These are phyloP conservation scores for Protobothrops mucrosquamatus DNA, from an alignment of 2,113 vertebrate species.

Conservation along the genomic window DNA sequence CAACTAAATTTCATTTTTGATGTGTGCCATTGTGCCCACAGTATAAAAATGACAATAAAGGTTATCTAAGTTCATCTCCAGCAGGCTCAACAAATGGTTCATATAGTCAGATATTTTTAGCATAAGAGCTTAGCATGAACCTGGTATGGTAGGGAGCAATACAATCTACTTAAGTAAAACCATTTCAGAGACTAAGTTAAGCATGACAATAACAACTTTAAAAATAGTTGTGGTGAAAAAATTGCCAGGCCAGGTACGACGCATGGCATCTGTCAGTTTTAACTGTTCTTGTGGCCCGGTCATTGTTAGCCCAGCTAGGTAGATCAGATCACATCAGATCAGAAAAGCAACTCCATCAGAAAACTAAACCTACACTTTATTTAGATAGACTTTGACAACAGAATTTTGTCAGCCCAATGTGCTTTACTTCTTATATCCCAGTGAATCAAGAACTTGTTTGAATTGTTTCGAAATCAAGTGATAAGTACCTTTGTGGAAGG, in stretches of 20 bases:
- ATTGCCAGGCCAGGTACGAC: not conserved
- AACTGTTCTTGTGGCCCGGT: not conserved
- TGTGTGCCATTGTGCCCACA: no score
- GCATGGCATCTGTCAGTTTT: not conserved
- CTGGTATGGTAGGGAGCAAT: not conserved
- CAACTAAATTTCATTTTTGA: no score
- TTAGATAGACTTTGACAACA: not conserved
- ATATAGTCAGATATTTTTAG: not conserved
- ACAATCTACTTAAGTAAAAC: not conserved
- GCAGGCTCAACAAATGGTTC: not conserved
- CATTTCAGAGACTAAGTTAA: not conserved
- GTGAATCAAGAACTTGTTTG: not conserved
- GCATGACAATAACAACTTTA: not conserved
- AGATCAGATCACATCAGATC: not conserved
- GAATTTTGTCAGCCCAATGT: not conserved
- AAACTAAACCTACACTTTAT: not conserved
- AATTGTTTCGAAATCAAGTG: not conserved
- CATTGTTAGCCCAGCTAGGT: not conserved
- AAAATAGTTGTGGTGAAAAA: not conserved
- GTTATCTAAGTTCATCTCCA: not conserved
- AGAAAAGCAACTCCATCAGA: not conserved
- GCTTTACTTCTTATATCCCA: not conserved
- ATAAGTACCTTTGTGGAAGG: not conserved
- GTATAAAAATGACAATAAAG: no score
- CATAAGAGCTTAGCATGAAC: not conserved